Conservation (phyloP, 2,888 invertebrate species). For the Tipula unca region DNA sequence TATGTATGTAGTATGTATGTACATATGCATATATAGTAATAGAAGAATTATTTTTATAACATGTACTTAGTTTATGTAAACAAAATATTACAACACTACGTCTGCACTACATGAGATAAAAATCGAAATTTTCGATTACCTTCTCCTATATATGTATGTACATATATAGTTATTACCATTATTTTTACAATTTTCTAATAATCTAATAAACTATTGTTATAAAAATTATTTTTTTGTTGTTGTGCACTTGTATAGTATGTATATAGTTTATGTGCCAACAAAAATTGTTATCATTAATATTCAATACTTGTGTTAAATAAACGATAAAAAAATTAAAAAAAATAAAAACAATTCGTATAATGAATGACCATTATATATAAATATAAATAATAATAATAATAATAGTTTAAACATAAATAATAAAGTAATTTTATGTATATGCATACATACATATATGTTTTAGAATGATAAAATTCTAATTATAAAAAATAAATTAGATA, state of each 20-base stretch:
- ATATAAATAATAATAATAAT: not conserved
- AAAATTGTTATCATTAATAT: not conserved
- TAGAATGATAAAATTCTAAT: not conserved
- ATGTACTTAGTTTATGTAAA: not conserved
- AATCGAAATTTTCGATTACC: not conserved
- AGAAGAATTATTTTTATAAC: not conserved
- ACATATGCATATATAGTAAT: not conserved
- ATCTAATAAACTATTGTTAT: conserved; percentile 8
- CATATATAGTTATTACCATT: not conserved
- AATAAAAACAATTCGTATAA: not conserved
- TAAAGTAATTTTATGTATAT: not conserved
- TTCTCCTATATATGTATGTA: not conserved
- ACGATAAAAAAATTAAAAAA: not conserved
- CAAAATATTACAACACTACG: not conserved
- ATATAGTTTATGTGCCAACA: not conserved
- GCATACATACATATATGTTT: not conserved
- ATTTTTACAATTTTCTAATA: conserved; percentile 4
- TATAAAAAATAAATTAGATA: not conserved
- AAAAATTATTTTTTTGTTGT: not conserved
- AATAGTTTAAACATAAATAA: not conserved
- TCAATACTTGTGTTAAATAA: not conserved
- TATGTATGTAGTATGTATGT: not conserved
- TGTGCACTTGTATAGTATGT: not conserved
- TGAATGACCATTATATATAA: not conserved
- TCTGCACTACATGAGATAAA: not conserved